Conservation (phyloP, 2,113 vertebrate genomes). For the Nothoprocta pentlandii region DNA sequence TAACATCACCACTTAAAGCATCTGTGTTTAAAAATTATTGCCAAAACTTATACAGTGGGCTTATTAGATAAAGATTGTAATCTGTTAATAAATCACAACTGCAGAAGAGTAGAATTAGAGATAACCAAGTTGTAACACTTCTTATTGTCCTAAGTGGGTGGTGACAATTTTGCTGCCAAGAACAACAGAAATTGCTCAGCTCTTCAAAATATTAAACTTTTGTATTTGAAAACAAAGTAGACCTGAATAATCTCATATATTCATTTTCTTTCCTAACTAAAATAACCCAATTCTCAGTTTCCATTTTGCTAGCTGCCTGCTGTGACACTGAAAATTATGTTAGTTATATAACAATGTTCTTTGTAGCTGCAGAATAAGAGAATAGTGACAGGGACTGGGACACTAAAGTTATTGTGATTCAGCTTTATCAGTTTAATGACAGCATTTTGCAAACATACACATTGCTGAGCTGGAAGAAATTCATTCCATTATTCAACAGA, state of each 20-base stretch:
- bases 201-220: background rate
- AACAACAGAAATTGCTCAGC: background rate
- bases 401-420: slow-evolving; percentile 27
- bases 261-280: background rate
- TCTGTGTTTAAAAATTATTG: background rate
- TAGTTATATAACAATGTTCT: slow-evolving; percentile 63
- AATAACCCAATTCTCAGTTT: slow-evolving; percentile 63
- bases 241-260: slow-evolving; percentile 24
- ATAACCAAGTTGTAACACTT: background rate
- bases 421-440: slow-evolving; percentile 38
- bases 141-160: background rate
- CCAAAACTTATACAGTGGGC: background rate
- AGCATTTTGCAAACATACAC: slow-evolving; percentile 20
- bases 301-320: slow-evolving; percentile 51
- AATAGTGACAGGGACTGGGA: slow-evolving; percentile 43
- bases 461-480: slow-evolving; percentile 29
- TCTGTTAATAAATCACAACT: background rate
- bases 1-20: background rate
- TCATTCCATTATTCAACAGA: background rate
- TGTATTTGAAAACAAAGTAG: slow-evolving; percentile 24
- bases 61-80: background rate
- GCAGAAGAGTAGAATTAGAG: background rate
- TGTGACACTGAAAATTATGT: slow-evolving; percentile 61
- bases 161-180: background rate
- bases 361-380: slow-evolving; percentile 47